These are phyloP conservation scores for Chloroceryle inda DNA, from an alignment of 2,797 vertebrate species.

Conservation along the genomic window DNA sequence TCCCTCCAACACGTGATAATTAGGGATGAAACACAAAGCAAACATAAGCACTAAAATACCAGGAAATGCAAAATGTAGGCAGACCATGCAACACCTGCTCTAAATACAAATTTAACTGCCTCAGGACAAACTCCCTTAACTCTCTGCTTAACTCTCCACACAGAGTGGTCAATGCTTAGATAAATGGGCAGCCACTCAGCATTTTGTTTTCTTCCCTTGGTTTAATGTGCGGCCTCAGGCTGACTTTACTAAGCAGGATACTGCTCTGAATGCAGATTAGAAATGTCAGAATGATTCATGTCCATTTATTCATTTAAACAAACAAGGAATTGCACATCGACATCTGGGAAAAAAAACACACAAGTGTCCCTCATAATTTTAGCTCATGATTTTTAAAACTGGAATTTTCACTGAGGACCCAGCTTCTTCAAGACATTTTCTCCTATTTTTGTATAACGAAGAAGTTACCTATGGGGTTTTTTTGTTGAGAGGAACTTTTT, in stretches of 20 bases:
- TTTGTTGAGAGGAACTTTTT: neutral
- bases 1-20: neutral
- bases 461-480: no score
- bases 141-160: neutral
- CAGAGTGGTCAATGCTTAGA: neutral
- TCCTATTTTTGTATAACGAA: neutral
- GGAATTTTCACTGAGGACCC: neutral
- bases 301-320: neutral
- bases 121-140: neutral
- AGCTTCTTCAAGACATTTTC: neutral
- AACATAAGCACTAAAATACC: neutral
- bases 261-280: neutral
- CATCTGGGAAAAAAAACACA: neutral
- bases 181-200: neutral
- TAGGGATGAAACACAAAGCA: neutral
- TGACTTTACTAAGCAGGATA: neutral
- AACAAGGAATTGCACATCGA: neutral
- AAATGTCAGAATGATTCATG: neutral
- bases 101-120: neutral
- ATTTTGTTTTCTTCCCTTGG: neutral
- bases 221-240: neutral
- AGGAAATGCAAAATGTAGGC: neutral
- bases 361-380: neutral
- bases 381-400: neutral
- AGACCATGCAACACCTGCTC: neutral